Base-by-base conservation (phyloP, 2,113 vertebrate genomes). In the Craseonycteris thonglongyai region DNA sequence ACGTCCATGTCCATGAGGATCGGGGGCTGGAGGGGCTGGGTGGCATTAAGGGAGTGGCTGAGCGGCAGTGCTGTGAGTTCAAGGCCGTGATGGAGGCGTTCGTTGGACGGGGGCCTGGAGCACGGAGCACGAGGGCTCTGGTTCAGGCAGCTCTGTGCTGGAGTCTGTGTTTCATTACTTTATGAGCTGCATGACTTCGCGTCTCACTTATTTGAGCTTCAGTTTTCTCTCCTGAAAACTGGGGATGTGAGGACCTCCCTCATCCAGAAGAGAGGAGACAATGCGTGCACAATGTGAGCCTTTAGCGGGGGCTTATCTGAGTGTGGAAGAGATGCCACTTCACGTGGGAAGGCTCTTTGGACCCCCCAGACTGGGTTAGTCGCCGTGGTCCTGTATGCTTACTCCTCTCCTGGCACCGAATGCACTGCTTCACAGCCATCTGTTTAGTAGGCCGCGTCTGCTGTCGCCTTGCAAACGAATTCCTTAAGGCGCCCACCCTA, bases 1-100 rank as follows among this genome's bases (percentile, higher is more conserved):
- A 1, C 0, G 0, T 19, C 9, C 18, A 18, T 68, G 28, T 24
- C 5, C 21, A 0, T 0, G n/a, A n/a, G 5, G 15, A 14, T 11
- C 33, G 2, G 79, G 78, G n/a, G 7, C 30, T 28, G 12, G 26
- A 79, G 59, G 66, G 10, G 42, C 84, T 78, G 28, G 68, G 9
- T 18, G 47, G 45, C 65, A 42, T n/a, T 28, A 5, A 63, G n/a
- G 59, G 40, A 63, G 38, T 7, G 51, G 21, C 80, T 38, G 51
- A 54, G 82, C 66, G 58, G 49, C n/a, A 10, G 14, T 24, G 45
- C 47, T 5, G 19, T 38, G 35, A 45, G 26, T 40, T 80, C 54
- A 11, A 26, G 19, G 51, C 14, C 4, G 3, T 5, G n/a, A 14
- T 2, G 14, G 85, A 30, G 76, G 54, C 33, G 13, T n/a, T n/a